These are phyloP conservation scores for Knipowitschia caucasica DNA, from an alignment of 2,797 vertebrate species.

Conservation along the genomic window DNA sequence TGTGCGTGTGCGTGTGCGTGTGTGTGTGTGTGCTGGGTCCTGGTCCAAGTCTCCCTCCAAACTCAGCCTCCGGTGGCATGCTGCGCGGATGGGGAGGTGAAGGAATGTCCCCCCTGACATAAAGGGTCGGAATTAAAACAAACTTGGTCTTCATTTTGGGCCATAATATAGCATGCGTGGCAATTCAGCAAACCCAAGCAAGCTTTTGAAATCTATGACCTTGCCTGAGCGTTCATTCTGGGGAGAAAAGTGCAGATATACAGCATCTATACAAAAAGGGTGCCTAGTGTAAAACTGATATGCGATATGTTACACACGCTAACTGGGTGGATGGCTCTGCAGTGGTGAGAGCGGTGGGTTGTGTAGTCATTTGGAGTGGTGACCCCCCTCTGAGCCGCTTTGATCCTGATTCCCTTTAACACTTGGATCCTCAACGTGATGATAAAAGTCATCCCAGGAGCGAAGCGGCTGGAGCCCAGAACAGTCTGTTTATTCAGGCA, in stretches of 20 bases:
- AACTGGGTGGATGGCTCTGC: not conserved
- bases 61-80: constrained; percentile 3
- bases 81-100: not conserved
- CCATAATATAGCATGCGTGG: not conserved
- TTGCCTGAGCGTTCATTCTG: too few species aligned
- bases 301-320: too few species aligned
- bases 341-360: not conserved
- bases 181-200: not conserved
- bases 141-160: not conserved
- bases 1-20: too few species aligned
- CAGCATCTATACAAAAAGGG: too few species aligned
- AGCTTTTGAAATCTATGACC: not conserved
- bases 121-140: not conserved
- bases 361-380: constrained; percentile 40
- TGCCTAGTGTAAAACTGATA: too few species aligned
- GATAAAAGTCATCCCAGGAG: constrained; percentile 29
- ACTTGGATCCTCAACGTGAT: constrained; percentile 28
- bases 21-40: constrained; percentile 17
- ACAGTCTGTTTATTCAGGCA: constrained; percentile 39
- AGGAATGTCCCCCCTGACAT: not conserved
- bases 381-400: constrained; percentile 27
- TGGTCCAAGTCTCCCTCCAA: constrained; percentile 23
- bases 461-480: constrained; percentile 31
- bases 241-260: too few species aligned
- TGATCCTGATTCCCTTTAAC: constrained; percentile 32